Conservation (phyloP, 2,888 invertebrate genomes). For the Polyploca ridens region DNA sequence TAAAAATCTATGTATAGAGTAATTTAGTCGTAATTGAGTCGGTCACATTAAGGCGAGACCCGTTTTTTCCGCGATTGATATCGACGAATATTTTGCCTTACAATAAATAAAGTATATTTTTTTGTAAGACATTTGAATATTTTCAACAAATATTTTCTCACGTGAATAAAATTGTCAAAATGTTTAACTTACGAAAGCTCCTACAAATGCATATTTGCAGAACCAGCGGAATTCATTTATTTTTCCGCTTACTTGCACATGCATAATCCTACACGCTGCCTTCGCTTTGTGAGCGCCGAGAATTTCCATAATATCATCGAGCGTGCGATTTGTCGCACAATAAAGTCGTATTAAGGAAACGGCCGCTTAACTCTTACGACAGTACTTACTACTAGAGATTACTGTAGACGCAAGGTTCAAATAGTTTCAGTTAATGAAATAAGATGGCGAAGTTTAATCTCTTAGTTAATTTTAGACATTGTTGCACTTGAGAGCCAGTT, state of each 20-base stretch:
- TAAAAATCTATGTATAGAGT: too few species aligned
- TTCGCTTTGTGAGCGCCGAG: not conserved
- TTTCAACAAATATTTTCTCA: not conserved
- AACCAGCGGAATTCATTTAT: not conserved
- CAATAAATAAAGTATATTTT: too few species aligned
- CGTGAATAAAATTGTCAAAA: not conserved
- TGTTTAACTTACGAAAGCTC: not conserved
- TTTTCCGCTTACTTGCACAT: not conserved
- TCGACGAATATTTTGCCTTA: too few species aligned
- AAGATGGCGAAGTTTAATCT: slow-evolving; percentile 1
- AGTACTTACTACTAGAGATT: slow-evolving; percentile 7
- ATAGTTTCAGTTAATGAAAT: slow-evolving; percentile 8
- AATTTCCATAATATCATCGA: not conserved
- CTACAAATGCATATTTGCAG: not conserved
- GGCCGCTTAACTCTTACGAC: not conserved
- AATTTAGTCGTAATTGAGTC: too few species aligned
- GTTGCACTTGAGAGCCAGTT: too few species aligned
- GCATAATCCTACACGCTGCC: slow-evolving; percentile 1
- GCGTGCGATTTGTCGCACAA: slow-evolving; percentile 1
- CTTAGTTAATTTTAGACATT: not conserved
- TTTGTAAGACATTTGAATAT: not conserved
- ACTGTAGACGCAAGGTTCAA: slow-evolving; percentile 8
- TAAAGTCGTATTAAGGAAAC: not conserved
- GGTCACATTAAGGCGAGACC: too few species aligned
- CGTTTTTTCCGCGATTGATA: too few species aligned